Evolutionary conservation across 2,888 invertebrate genomes (phyloP), one percentile per base, ranked within the genome.

Genomic region (Himalopsyche tibetana): DNA sequence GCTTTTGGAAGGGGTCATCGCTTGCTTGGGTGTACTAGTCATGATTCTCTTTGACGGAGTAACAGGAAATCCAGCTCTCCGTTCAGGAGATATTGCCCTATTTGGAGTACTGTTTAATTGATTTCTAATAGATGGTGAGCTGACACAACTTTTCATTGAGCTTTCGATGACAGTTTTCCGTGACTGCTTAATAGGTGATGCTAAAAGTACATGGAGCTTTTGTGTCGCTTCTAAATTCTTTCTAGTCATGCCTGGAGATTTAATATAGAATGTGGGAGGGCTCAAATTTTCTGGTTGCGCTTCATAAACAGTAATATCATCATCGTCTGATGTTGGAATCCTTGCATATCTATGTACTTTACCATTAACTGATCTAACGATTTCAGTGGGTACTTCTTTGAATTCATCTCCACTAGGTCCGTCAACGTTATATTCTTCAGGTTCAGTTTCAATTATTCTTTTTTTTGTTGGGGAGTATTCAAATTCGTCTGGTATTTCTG

Each of bases 161-260:
- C 88, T 89, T 87, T 84, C 86, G 55, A 83, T 88, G 84, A 12
- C 87, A 82, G 81, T 88, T 88, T 74, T 89, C 28, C 91, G 90
- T 69, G 92, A 91, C 56, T 91, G 91, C 89, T 96, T 96, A 40
- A 95, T 93, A 0, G 96, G 96, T 0, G 96, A 96, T 1, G 95
- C 95, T 0, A 96, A 90, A 4, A 96, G 90, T 89, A 96, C 96
- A 90, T 96, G 96, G 0, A 97, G 91, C 89, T 96, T 96, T 89
- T 96, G 96, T 0, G 96, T 96, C 0, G 96, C 96, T 38, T 94
- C 94, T 0, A 95, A 91, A 90, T 95, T 95, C 89, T 94, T 94
- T 82, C 94, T 91, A 2, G 94, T 93, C 91, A 94, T 94, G 40
- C 91, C 91, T 28, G 91, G 90, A 6, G 90, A 89, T 19, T 89